Evolutionary conservation across 2,888 invertebrate species (phyloP).

Genomic region (Yponomeuta cagnagella): DNA sequence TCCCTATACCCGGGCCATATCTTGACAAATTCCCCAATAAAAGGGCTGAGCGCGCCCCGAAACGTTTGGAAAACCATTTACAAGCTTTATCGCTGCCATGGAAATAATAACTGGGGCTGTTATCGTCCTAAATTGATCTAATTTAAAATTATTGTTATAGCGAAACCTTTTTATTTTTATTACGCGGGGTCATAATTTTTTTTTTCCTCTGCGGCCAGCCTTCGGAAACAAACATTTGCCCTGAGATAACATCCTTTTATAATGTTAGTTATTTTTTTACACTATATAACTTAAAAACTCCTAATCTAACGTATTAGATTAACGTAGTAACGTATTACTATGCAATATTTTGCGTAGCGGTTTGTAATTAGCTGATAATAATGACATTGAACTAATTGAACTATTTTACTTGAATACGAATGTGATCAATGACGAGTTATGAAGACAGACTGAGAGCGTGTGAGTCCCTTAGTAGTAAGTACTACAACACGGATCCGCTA

Average conservation of each 20-base stretch:
- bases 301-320: too few species aligned
- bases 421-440: too few species aligned
- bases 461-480: too few species aligned
- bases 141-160: conserved; percentile 73
- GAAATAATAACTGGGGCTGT: conserved; percentile 73
- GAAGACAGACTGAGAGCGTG: too few species aligned
- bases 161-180: conserved; percentile 66
- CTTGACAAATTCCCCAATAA: conserved; percentile 74
- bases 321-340: too few species aligned
- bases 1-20: conserved; percentile 62
- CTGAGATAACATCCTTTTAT: background rate
- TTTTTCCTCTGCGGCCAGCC: conserved; percentile 21
- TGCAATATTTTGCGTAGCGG: too few species aligned
- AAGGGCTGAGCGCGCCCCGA: conserved; percentile 64
- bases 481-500: too few species aligned
- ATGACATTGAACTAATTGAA: too few species aligned
- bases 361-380: too few species aligned
- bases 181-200: conserved; percentile 57
- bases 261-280: background rate
- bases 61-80: conserved; percentile 73
- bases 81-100: conserved; percentile 72
- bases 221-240: conserved; percentile 11
- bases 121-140: conserved; percentile 73
- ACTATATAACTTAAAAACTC: background rate
- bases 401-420: too few species aligned